phyloP scores from a whole-genome alignment of 2,888 invertebrate genomes.

The Orthosia cruda region DNA sequence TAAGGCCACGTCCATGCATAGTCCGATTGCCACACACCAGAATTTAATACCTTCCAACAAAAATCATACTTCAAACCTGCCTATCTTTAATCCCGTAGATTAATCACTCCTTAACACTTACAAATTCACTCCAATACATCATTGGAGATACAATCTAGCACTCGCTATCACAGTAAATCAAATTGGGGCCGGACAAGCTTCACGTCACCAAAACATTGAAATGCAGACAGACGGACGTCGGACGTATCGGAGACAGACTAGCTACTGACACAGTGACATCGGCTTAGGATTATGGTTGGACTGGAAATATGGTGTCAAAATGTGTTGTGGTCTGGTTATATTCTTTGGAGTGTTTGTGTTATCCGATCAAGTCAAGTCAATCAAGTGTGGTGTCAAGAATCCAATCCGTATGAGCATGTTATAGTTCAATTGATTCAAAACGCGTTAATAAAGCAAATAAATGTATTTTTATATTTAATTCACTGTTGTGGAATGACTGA shows the following conservation, averaged over 20 bases:
- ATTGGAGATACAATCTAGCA: slow-evolving; percentile 63
- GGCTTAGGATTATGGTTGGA: slow-evolving; percentile 30
- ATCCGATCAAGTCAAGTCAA: no score
- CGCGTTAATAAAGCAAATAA: no score
- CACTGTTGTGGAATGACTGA: no score
- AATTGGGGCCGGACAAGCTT: slow-evolving; percentile 72
- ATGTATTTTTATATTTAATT: no score
- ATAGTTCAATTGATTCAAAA: no score
- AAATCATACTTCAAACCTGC: slow-evolving; percentile 6
- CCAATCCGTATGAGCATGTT: no score
- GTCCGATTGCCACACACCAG: background rate
- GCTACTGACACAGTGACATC: slow-evolving; percentile 52
- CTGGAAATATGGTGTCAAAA: slow-evolving; percentile 15
- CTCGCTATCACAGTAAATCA: slow-evolving; percentile 75
- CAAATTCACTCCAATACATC: slow-evolving; percentile 57
- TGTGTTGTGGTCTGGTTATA: background rate
- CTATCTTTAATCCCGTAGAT: slow-evolving; percentile 38
- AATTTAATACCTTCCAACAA: background rate
- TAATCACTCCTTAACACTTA: slow-evolving; percentile 47
- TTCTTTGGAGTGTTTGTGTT: background rate
- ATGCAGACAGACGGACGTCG: slow-evolving; percentile 73
- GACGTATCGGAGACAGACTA: slow-evolving; percentile 73
- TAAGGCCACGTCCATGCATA: background rate
- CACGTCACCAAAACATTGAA: slow-evolving; percentile 70
- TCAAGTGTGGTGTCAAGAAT: no score